Base-by-base conservation (phyloP, 2,797 vertebrate genomes). In the Sandelia bainsii region DNA sequence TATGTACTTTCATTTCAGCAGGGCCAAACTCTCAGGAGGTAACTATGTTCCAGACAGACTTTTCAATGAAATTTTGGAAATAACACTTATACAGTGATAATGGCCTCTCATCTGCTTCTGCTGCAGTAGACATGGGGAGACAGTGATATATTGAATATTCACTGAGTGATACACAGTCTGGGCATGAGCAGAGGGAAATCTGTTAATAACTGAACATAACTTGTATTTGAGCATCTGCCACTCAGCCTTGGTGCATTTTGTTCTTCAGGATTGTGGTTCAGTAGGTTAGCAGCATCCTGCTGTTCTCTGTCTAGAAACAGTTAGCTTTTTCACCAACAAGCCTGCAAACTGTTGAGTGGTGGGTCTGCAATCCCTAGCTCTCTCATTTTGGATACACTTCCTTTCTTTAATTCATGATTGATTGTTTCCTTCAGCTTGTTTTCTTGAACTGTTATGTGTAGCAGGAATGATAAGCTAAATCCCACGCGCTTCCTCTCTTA, bases 191-290 rank as follows among this genome's bases (percentile, higher is more conserved):
- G 32, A 62, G 59, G 14, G 60, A 75, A 77, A 79, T 71, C 56
- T 76, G 65, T 73, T 62, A 80, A 82, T 71, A 72, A 83, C 65
- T 57, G 61, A 81, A 74, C 69, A 29, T 40, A 68, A 69, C 69
- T 81, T 66, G 72, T 77, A 64, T 82, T 74, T 79, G 60, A 83
- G 78, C 58, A 25, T 86, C 68, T 89, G 76, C 49, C 76, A 49
- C 60, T 79, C 62, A 27, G 60, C 62, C 19, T 13, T 20, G 51
- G 75, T 66, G 72, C 66, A 73, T 79, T 67, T 84, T 69, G 66
- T 83, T 79, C 53, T 44, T 44, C 4, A 29, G 42, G 49, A 74
- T 17, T 66, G 61, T 25, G 53, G 75, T 76, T 65, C 50, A 63
- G 42, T n/a, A 40, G 16, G 22, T 67, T 49, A 85, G 34, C 29